phyloP scores from a whole-genome alignment of 2,888 invertebrate species.

The Priapulus caudatus region DNA sequence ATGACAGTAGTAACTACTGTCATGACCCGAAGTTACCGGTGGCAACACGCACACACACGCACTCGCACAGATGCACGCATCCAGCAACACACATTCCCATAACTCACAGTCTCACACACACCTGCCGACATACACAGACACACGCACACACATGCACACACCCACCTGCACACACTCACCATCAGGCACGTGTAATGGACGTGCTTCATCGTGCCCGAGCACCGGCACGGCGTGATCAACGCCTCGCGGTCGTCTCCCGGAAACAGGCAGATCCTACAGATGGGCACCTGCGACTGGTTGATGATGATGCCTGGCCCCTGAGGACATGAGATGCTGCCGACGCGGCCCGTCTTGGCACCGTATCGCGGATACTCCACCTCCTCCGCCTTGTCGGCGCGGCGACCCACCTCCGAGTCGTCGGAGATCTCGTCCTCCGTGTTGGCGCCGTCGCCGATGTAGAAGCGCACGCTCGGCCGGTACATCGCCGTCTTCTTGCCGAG shows the following conservation, averaged over 20 bases:
- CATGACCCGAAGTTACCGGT: too few species aligned
- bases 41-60: too few species aligned
- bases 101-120: too few species aligned
- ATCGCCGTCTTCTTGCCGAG: neutral
- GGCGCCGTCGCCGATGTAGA: neutral
- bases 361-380: neutral
- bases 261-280: constrained; percentile 46
- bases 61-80: too few species aligned
- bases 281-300: constrained; percentile 24
- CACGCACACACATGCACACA: too few species aligned
- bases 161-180: too few species aligned
- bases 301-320: neutral
- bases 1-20: too few species aligned
- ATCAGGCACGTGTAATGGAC: constrained; percentile 45
- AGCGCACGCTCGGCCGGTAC: neutral
- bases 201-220: constrained; percentile 44
- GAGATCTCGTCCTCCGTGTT: neutral
- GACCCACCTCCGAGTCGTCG: neutral
- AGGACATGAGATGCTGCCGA: constrained; percentile 1
- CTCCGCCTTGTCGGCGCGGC: neutral
- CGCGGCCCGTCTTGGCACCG: constrained; percentile 1
- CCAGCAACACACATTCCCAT: too few species aligned
- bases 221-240: constrained; percentile 45
- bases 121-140: too few species aligned
- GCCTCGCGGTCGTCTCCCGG: constrained; percentile 31